A percentile compares a stretch with the other conserved stretches of the same genome.
Evolutionary conservation across 2,797 vertebrate genomes (phyloP).

Genomic region (Cynodonichthys magdalenae): DNA sequence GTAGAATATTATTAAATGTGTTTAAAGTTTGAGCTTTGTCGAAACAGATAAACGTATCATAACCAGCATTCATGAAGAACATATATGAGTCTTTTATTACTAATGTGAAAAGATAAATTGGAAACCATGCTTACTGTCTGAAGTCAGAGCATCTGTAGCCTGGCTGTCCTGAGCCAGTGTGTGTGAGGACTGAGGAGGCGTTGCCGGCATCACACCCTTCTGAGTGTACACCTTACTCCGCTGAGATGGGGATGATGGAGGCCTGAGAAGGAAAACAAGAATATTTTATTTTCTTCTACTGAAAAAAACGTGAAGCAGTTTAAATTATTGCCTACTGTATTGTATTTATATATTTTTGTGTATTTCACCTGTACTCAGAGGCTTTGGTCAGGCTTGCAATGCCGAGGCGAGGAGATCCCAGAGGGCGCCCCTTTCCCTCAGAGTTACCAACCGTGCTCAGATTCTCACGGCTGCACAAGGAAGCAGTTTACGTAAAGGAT

Average conservation of each 20-base stretch:
- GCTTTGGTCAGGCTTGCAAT: conserved; percentile 95
- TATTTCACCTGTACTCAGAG: conserved; percentile 87
- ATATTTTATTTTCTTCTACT: not conserved
- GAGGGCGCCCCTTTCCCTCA: conserved; percentile 89
- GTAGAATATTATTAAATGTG: no score
- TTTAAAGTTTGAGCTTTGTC: no score
- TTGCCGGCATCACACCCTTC: conserved; percentile 90
- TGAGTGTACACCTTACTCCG: conserved; percentile 95
- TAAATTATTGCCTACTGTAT: not conserved
- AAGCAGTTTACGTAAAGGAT: conserved; percentile 9
- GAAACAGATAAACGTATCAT: not conserved
- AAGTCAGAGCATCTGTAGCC: conserved; percentile 58
- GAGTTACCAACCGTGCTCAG: conserved; percentile 82
- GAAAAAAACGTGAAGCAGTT: not conserved
- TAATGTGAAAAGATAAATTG: not conserved
- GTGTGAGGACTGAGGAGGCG: conserved; percentile 81
- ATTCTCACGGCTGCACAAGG: conserved; percentile 82
- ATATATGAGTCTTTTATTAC: not conserved
- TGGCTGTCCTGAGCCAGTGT: conserved; percentile 81
- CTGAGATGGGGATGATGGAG: conserved; percentile 92
- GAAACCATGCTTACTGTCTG: conserved; percentile 67
- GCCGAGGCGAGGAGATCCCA: conserved; percentile 94
- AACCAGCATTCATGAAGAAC: not conserved
- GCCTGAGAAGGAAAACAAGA: conserved; percentile 63
- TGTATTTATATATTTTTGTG: not conserved